Evolutionary conservation across 2,888 invertebrate species (phyloP), one percentile per base, ranked within the genome.

Genomic region (Elmis aenea): DNA sequence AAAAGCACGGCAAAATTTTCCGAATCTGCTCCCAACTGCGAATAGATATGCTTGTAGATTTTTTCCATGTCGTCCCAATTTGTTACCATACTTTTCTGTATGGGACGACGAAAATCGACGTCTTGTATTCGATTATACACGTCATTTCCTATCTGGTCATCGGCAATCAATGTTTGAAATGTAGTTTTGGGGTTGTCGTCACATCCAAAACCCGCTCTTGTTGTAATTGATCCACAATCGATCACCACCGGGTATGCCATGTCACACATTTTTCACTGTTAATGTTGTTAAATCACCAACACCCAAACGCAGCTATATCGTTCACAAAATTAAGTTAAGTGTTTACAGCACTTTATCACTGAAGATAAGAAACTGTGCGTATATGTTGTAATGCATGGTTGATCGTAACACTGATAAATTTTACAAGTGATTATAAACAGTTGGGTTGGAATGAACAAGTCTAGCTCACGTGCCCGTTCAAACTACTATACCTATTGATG

Each of bases 11-110:
- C 84, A 51, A 85, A 79, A 53, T 83, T 82, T 64, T 90, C 89
- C 0, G 89, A 88, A 2, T 87, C 83, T 8, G 86, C 82, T 51
- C 83, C 73, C 35, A 90, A 71, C 57, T 85, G 84, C 57, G 82
- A 85, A 72, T 85, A 89, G 68, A 88, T 79, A 63, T 88, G 84
- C 62, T 88, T 85, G 85, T 87, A 88, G 51, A 89, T 80, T 65
- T 86, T 88, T 67, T 90, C 89, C 81, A 89, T 85, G 56, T 87
- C 87, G 50, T 86, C 83, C 88, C 87, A 89, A 64, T 87, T 79
- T 49, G 79, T 80, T 27, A 88, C 79, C 44, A 83, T 76, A 14
- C 87, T 87, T 8, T 18, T 18, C n/a, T n/a, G n/a, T 18, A 6
- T 18, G 18, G 8, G 18, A 18, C 8, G 8, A 6, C 8, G 5